Evolutionary conservation across 2,888 invertebrate genomes (phyloP).

Genomic region (Tetrapedia diversipes): DNA sequence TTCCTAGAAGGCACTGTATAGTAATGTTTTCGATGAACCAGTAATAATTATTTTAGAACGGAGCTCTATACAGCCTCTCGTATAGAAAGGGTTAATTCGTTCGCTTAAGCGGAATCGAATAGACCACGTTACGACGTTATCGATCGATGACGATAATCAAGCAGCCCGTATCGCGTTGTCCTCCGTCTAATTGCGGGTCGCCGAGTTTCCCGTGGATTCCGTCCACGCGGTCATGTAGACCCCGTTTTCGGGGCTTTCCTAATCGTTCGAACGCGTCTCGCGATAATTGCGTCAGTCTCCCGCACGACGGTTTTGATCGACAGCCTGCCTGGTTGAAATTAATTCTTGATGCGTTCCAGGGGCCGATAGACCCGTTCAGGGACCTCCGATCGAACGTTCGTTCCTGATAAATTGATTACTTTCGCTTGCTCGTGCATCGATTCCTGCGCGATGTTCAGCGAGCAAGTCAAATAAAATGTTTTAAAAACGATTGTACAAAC

Average conservation of each 20-base stretch:
- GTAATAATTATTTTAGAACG: too few relatives aligned
- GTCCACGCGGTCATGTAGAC: slow-evolving; percentile 28
- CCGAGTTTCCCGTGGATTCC: not conserved
- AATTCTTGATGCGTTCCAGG: slow-evolving; percentile 37
- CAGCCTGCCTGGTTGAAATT: slow-evolving; percentile 21
- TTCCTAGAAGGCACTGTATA: too few relatives aligned
- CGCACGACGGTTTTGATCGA: slow-evolving; percentile 24
- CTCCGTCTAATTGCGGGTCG: slow-evolving; percentile 53
- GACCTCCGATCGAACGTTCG: not conserved
- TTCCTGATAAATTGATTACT: not conserved
- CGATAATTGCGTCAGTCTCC: slow-evolving; percentile 40
- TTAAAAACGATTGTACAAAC: too few relatives aligned
- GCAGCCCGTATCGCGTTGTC: slow-evolving; percentile 55
- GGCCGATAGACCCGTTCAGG: slow-evolving; percentile 1
- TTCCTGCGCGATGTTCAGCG: too few relatives aligned
- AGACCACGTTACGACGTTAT: slow-evolving; percentile 12
- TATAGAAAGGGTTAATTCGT: slow-evolving; percentile 37
- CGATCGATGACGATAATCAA: slow-evolving; percentile 59
- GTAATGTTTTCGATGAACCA: too few relatives aligned
- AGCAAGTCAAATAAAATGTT: too few relatives aligned
- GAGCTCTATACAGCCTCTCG: too few relatives aligned
- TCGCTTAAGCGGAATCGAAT: slow-evolving; percentile 33
- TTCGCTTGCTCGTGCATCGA: not conserved
- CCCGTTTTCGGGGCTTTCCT: slow-evolving; percentile 49
- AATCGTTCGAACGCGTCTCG: slow-evolving; percentile 39